Evolutionary conservation across 2,888 invertebrate species (phyloP), one percentile per base, ranked within the genome.

Genomic region (Pollenia labialis): DNA sequence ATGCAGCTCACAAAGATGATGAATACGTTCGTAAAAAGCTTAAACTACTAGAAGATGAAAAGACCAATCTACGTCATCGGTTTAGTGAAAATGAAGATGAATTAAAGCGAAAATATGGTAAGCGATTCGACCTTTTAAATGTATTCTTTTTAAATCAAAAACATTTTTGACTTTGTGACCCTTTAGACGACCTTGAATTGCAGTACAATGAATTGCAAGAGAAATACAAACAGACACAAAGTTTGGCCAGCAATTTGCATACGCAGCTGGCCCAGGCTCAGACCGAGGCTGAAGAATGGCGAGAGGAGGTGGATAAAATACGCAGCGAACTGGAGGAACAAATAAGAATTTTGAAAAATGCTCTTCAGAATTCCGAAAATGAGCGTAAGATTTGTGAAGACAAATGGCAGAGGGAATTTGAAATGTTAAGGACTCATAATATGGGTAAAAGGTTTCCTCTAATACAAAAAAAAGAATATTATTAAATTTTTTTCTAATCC

Each of bases 381-480:
- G 95, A 95, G 90, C 95, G 95, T 83, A 94, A 94, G 84, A 94
- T 94, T 88, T 93, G 95, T 75, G 95, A 95, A 90, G 93, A 93
- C 56, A 95, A 95, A 90, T 95, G 95, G 94, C 95, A 95, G 88
- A 93, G 94, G 87, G 95, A 96, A 89, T 95, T 96, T 89, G 95
- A 96, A 91, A 94, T 94, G 89, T 91, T 95, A 64, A 93, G 95
- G 88, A 95, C 95, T 40, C 94, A 95, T 64, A 95, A 95, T 90
- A 94, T 95, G 87, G 93, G 94, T 93, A 44, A 80, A 74, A 74
- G 14, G 2, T 32, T 50, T 50, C 12, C 14, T 0, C 16, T 54
- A 23, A 23, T 14, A 2, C 1, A 23, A 58, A 32, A 8, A 23
- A 14, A 2, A 40, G 8, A 32, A 14, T 40, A 8, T 3, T 40